These are phyloP conservation scores for Nyctibius grandis DNA, from an alignment of 2,797 vertebrate genomes.

Conservation along the genomic window DNA sequence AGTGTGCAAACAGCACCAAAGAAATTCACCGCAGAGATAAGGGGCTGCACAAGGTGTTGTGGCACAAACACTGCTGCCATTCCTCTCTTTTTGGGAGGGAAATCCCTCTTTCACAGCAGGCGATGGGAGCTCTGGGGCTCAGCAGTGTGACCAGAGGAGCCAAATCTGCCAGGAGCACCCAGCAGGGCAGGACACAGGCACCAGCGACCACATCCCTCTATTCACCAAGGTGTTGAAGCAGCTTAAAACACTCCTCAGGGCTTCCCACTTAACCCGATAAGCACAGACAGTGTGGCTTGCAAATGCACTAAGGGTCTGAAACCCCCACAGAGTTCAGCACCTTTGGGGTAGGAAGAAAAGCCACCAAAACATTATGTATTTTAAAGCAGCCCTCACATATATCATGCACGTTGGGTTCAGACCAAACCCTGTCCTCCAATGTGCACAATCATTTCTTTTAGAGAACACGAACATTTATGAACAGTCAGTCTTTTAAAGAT, in stretches of 20 bases:
- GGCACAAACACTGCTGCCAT: neutral
- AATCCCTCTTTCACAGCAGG: neutral
- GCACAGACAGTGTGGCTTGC: neutral
- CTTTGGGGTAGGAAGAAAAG: neutral
- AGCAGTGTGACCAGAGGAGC: neutral
- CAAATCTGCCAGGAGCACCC: neutral
- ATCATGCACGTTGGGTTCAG: neutral
- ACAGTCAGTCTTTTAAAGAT: neutral
- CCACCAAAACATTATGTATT: neutral
- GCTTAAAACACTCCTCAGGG: neutral
- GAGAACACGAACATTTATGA: neutral
- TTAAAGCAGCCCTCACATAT: neutral
- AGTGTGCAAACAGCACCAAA: neutral
- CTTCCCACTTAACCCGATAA: neutral
- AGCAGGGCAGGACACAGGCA: neutral
- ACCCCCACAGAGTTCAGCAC: neutral
- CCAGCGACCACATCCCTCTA: neutral
- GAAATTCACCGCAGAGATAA: neutral
- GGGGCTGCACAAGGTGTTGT: neutral
- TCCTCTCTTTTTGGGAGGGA: neutral
- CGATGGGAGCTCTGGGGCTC: neutral
- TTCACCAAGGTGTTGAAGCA: neutral
- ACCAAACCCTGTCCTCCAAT: neutral
- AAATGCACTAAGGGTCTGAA: neutral
- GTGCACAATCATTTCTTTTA: neutral